A percentile compares a stretch with the other conserved stretches of the same genome.
These are phyloP conservation scores for Hololepta plana DNA, from an alignment of 2,888 invertebrate species.

Conservation along the genomic window DNA sequence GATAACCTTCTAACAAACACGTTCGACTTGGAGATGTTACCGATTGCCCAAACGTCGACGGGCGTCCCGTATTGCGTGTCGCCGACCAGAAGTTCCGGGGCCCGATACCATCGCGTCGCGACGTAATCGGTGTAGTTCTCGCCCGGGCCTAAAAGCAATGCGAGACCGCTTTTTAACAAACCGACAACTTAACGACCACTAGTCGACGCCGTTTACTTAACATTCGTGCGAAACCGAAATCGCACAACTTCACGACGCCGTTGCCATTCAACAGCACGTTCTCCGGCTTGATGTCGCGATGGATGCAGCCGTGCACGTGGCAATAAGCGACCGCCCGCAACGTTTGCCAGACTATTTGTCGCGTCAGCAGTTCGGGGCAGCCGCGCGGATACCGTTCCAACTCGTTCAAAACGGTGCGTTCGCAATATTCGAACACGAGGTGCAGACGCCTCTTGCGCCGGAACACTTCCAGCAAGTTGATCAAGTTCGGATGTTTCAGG, in stretches of 20 bases:
- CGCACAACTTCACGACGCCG: slow-evolving; percentile 92
- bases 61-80: slow-evolving; percentile 85
- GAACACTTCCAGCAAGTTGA: slow-evolving; percentile 95
- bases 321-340: slow-evolving; percentile 91
- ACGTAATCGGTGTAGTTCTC: slow-evolving; percentile 99
- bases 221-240: slow-evolving; percentile 97
- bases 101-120: slow-evolving; percentile 96
- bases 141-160: slow-evolving; percentile 50
- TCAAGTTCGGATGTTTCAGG: slow-evolving; percentile 92
- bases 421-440: slow-evolving; percentile 97
- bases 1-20: too few species aligned
- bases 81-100: slow-evolving; percentile 92
- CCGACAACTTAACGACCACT: background rate
- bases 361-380: slow-evolving; percentile 77
- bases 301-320: slow-evolving; percentile 90
- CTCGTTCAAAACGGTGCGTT: slow-evolving; percentile 91
- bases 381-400: slow-evolving; percentile 87
- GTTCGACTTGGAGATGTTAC: too few species aligned
- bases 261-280: slow-evolving; percentile 87
- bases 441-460: slow-evolving; percentile 87
- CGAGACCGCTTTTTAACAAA: background rate
- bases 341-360: slow-evolving; percentile 90
- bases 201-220: slow-evolving; percentile 41
- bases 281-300: slow-evolving; percentile 96
- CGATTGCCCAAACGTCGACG: slow-evolving; percentile 98